Base-by-base conservation (phyloP, 1,140 invertebrate species). In the Heliconius hermathena region DNA sequence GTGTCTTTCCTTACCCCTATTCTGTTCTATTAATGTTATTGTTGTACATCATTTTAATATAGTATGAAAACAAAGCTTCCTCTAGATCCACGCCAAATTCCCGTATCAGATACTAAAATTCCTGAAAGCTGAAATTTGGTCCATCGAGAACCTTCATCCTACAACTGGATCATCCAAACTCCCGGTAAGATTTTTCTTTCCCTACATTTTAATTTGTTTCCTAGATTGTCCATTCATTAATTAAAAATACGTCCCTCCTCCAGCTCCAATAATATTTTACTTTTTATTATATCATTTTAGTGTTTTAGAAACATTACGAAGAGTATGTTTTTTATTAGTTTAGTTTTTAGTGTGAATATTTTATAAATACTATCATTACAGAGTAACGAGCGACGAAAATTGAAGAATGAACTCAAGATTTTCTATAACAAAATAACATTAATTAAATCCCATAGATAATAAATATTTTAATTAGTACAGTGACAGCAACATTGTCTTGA, bases 161-260 rank as follows among this genome's bases (percentile, higher is more conserved):
- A 88, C 92, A 90, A 90, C 89, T 82, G 92, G 93, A 93, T 92
- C 92, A 93, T 87, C 92, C 91, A 92, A 88, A 85, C 77, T 93
- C 92, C 92, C 84, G 92, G 93, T 93, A 93, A 94, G 92, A 92
- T 78, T 82, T 89, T 91, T 94, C 93, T 78, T 81, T 81, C 93
- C 93, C 87, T 93, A 90, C 85, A 88, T 92, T 91, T 88, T 91
- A 88, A 88, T 92, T 93, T 93, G 76, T 86, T 80, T 92, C 93
- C 91, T 89, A 91, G 87, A 73, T 82, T 86, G 82, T 88, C 91
- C 90, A 87, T 57, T 81, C 73, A 75, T 78, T 81, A 72, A 81
- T 76, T 70, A 49, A 77, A 41, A 49, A 70, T 71, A 66, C 49
- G 57, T 76, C 36, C 36, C 60, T 38, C 29, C 36, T 72, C 71